Conservation (phyloP, 2,797 vertebrate genomes). For the Setipinna tenuifilis region DNA sequence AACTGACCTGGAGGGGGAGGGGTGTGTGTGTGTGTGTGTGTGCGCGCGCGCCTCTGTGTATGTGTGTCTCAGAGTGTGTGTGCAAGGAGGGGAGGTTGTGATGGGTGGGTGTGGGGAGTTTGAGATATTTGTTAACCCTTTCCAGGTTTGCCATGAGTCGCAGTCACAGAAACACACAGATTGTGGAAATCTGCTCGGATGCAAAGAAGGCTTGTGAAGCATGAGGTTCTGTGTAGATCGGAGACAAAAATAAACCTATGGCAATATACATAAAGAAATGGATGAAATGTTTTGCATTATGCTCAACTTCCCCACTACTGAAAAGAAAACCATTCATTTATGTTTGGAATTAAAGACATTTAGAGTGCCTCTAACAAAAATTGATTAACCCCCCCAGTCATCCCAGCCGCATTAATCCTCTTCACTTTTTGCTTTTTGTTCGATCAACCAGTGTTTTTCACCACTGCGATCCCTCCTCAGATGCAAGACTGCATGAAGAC, state of each 20-base stretch:
- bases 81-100: slow-evolving; percentile 27
- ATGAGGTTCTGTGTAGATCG: background rate
- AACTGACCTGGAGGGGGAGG: slow-evolving; percentile 70
- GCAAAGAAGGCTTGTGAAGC: slow-evolving; percentile 3
- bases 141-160: slow-evolving; percentile 20
- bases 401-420: background rate
- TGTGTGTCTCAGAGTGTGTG: slow-evolving; percentile 18
- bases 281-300: background rate
- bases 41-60: slow-evolving; percentile 7
- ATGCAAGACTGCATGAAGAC: slow-evolving; percentile 17
- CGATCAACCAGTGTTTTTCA: slow-evolving; percentile 24
- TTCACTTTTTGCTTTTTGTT: background rate
- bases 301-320: background rate
- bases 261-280: background rate
- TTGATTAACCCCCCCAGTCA: background rate
- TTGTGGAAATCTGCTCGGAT: slow-evolving; percentile 15
- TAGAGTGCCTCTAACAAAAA: background rate
- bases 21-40: slow-evolving; percentile 61
- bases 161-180: background rate
- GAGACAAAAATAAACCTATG: slow-evolving; percentile 5
- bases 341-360: background rate
- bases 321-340: background rate
- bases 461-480: slow-evolving; percentile 7
- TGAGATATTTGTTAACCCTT: slow-evolving; percentile 28
- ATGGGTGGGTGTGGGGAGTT: slow-evolving; percentile 27